Conservation (phyloP, 2,888 invertebrate genomes). For the Pteria penguin region DNA sequence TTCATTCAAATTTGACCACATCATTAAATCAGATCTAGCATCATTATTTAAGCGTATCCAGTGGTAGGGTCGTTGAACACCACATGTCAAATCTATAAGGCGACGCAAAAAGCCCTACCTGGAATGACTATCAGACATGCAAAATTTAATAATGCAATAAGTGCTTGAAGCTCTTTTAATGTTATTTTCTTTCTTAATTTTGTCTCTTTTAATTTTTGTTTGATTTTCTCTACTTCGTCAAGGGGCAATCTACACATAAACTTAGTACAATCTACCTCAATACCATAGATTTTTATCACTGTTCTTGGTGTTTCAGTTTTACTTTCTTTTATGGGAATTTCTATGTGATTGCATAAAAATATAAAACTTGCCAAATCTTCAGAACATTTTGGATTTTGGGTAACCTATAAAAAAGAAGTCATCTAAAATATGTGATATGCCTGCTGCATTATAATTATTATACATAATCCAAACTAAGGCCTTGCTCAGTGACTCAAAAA, state of each 20-base stretch:
- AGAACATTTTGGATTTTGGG: slow-evolving; percentile 4
- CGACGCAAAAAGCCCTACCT: slow-evolving; percentile 13
- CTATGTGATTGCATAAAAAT: slow-evolving; percentile 16
- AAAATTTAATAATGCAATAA: slow-evolving; percentile 16
- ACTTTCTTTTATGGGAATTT: slow-evolving; percentile 3
- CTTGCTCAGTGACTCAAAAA: slow-evolving; percentile 40
- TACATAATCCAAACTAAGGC: slow-evolving; percentile 41
- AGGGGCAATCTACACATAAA: no score
- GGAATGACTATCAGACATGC: no score
- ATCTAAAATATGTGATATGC: slow-evolving; percentile 34
- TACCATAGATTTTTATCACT: slow-evolving; percentile 25
- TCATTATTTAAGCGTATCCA: slow-evolving; percentile 9
- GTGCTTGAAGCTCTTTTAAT: slow-evolving; percentile 8
- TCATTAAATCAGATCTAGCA: slow-evolving; percentile 28
- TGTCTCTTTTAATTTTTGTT: neutral
- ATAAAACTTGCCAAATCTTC: no score
- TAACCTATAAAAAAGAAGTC: slow-evolving; percentile 41
- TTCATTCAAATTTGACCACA: slow-evolving; percentile 33
- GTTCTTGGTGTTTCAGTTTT: no score
- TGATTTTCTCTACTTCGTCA: slow-evolving; percentile 24
- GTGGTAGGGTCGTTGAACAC: neutral
- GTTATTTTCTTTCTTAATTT: neutral
- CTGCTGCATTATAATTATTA: slow-evolving; percentile 8
- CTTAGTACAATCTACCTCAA: slow-evolving; percentile 35
- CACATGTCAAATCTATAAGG: slow-evolving; percentile 6